Evolutionary conservation across 1,140 invertebrate genomes (phyloP), one percentile per base, ranked within the genome.

Genomic region (Aphelenchoides avenae): DNA sequence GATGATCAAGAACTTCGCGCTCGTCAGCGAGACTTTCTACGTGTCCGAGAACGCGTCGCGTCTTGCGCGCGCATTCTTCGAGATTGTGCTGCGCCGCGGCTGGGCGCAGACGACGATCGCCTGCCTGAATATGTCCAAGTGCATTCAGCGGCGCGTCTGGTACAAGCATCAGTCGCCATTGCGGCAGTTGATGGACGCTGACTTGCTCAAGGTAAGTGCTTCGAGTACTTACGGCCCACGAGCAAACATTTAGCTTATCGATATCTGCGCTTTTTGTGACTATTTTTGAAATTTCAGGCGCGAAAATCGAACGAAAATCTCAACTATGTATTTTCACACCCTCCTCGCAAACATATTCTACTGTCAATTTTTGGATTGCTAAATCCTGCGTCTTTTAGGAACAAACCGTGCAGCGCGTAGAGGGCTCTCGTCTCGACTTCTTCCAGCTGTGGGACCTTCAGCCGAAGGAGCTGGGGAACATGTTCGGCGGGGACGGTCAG

Each of bases 31-130:
- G 44, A 36, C 47, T 31, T 46, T 66, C 6, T 74, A 59, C 55
- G 71, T 77, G 41, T 52, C 67, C 39, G 78, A 94, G 85, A 98
- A 96, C 78, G 86, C 89, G 33, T 84, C 86, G 0, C 81, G 94
- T 59, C 91, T 99, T 61, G 84, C 86, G 9, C 81, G 93, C 44
- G 91, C 91, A 0, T 78, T 96, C 26, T 98, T 97, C 79, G 92
- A 98, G 73, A 89, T 97, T 62, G 87, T 87, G 4, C 77, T 97
- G 5, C 82, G 88, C 36, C 86, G 86, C 68, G 89, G 89, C 65
- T 92, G 91, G 82, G 86, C 92, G 0, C 81, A 91, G 40, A 85
- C 95, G 82, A 86, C 92, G 0, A 85, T 84, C 0, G 79, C 88
- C 27, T 84, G 94, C 57, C 73, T 85, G 5, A 83, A 83, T 50